Evolutionary conservation across 2,888 invertebrate species (phyloP).

Genomic region (Stegana nigrithorax): DNA sequence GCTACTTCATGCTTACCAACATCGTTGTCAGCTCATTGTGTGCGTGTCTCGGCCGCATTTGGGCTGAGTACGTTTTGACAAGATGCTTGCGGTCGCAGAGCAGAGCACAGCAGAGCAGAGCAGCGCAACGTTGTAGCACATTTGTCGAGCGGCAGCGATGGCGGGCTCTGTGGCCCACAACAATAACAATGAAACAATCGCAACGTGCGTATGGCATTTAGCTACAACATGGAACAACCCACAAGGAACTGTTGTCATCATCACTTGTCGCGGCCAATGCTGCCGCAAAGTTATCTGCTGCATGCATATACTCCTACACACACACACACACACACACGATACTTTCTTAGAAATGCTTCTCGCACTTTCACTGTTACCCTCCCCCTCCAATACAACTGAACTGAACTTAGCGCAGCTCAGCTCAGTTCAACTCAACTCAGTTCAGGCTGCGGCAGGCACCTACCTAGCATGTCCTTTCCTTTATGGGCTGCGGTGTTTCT

Average conservation of each 20-base stretch:
- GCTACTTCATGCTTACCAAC: slow-evolving; percentile 22
- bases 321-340: background rate
- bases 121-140: too few relatives aligned
- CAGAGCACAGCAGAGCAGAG: slow-evolving; percentile 40
- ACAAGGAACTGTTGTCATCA: slow-evolving; percentile 56
- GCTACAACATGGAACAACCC: slow-evolving; percentile 26
- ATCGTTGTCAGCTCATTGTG: slow-evolving; percentile 29
- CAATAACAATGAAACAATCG: too few relatives aligned
- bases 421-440: too few relatives aligned
- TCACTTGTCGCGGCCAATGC: slow-evolving; percentile 43
- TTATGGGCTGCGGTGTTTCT: too few relatives aligned
- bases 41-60: slow-evolving; percentile 18
- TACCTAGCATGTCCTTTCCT: too few relatives aligned
- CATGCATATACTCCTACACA: background rate
- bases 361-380: too few relatives aligned
- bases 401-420: too few relatives aligned
- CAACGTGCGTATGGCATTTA: slow-evolving; percentile 59
- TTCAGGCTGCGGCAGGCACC: too few relatives aligned
- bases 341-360: too few relatives aligned
- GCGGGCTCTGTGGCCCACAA: too few relatives aligned
- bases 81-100: slow-evolving; percentile 25
- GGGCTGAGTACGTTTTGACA: slow-evolving; percentile 24
- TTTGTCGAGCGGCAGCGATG: too few relatives aligned
- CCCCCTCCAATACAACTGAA: too few relatives aligned
- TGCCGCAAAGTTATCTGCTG: slow-evolving; percentile 53